phyloP scores from a whole-genome alignment of 2,797 vertebrate genomes.

The Amniataba percoides region DNA sequence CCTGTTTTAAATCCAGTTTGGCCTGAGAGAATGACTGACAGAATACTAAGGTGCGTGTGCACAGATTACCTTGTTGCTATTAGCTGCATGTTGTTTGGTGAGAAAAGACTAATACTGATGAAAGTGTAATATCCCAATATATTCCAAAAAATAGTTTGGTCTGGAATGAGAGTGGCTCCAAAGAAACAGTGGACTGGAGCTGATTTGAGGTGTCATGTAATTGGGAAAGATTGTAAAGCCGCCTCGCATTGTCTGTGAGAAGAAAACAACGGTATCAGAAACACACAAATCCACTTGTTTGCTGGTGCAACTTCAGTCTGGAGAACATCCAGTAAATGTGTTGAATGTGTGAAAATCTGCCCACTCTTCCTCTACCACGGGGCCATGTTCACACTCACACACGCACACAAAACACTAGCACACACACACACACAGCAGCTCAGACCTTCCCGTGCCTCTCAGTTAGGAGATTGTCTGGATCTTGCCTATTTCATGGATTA shows the following conservation, averaged over 20 bases:
- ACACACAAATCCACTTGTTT: constrained; percentile 49
- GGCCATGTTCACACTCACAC: constrained; percentile 30
- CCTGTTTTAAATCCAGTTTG: neutral
- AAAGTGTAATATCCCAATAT: neutral
- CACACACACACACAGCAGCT: constrained; percentile 15
- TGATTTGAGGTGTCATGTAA: constrained; percentile 8
- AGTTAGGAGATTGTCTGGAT: constrained; percentile 66
- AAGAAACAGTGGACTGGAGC: neutral
- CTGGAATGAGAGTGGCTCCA: neutral
- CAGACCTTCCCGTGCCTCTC: constrained; percentile 37
- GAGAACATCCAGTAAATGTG: constrained; percentile 52
- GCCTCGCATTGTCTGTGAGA: neutral
- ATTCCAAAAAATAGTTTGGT: neutral
- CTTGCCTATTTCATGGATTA: constrained; percentile 75
- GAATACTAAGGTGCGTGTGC: no score
- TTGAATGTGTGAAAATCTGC: constrained; percentile 43
- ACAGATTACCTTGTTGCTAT: neutral
- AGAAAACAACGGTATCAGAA: constrained; percentile 29
- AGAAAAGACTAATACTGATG: neutral
- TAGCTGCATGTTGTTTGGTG: neutral
- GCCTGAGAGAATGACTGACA: neutral
- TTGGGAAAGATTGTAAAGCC: constrained; percentile 25
- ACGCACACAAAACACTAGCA: constrained; percentile 21
- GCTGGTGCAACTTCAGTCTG: constrained; percentile 35
- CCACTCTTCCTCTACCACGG: constrained; percentile 9